Conservation (phyloP, 2,113 vertebrate species). For the Hymenochirus boettgeri region DNA sequence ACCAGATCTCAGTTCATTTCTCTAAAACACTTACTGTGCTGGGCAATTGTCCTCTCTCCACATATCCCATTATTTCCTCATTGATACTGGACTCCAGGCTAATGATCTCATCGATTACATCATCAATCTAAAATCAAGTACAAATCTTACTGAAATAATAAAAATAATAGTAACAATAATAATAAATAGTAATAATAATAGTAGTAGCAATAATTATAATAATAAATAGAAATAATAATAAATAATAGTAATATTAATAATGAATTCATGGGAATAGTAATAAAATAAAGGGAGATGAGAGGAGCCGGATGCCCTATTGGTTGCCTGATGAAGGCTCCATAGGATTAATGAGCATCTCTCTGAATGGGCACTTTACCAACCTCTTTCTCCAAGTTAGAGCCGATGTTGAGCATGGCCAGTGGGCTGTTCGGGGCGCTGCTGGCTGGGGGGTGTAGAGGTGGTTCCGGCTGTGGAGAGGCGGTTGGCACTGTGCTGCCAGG, state of each 20-base stretch:
- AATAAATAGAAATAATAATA: no score
- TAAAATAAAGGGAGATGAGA: neutral
- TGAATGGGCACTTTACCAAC: no score
- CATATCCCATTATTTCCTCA: slow-evolving; percentile 80
- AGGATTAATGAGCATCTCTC: no score
- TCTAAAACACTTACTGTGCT: slow-evolving; percentile 76
- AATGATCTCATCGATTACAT: slow-evolving; percentile 88
- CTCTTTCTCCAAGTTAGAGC: slow-evolving; percentile 78
- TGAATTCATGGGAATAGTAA: no score
- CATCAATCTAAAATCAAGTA: slow-evolving; percentile 83
- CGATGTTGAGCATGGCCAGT: slow-evolving; percentile 79
- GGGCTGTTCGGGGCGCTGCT: slow-evolving; percentile 72
- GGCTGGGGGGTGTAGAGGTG: slow-evolving; percentile 63
- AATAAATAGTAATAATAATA: no score
- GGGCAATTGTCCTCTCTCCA: slow-evolving; percentile 77
- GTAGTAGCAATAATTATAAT: no score
- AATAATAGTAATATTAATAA: no score
- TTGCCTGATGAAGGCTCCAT: no score
- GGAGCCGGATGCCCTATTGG: neutral
- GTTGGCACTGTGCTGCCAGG: slow-evolving; percentile 58
- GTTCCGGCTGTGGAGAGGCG: slow-evolving; percentile 49
- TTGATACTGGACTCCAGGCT: slow-evolving; percentile 90
- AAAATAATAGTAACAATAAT: no score
- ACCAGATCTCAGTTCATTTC: no score
- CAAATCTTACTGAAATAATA: no score